Percentiles rank a stretch among this genome's conserved stretches.
Conservation (phyloP, 2,888 invertebrate genomes). For the Nomada goodeniana region DNA sequence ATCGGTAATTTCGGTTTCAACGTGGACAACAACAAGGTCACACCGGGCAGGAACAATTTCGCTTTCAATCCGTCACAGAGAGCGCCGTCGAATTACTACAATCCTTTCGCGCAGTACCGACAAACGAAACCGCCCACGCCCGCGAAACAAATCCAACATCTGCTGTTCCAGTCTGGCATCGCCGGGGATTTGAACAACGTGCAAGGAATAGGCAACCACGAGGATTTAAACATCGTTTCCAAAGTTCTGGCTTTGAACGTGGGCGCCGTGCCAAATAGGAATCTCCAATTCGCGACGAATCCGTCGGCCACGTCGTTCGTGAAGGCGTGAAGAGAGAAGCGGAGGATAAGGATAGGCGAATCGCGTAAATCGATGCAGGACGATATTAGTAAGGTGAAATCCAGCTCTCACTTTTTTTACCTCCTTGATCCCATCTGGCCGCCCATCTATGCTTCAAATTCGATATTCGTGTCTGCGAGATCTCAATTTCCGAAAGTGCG, state of each 20-base stretch:
- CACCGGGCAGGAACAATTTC: slow-evolving; percentile 69
- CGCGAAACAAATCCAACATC: slow-evolving; percentile 88
- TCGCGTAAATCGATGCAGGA: slow-evolving; percentile 72
- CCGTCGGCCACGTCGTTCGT: slow-evolving; percentile 30
- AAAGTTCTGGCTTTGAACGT: slow-evolving; percentile 93
- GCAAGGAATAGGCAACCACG: slow-evolving; percentile 85
- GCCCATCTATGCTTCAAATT: slow-evolving; percentile 2
- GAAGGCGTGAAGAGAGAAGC: slow-evolving; percentile 61
- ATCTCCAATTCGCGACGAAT: slow-evolving; percentile 67
- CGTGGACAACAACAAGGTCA: slow-evolving; percentile 74
- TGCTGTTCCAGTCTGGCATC: slow-evolving; percentile 89
- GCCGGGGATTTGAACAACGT: slow-evolving; percentile 82
- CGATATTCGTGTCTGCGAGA: neutral
- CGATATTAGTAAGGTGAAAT: slow-evolving; percentile 75
- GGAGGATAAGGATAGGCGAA: slow-evolving; percentile 61
- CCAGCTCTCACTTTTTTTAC: slow-evolving; percentile 69
- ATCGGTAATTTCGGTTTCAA: slow-evolving; percentile 88
- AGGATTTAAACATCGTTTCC: slow-evolving; percentile 92
- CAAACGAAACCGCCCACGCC: slow-evolving; percentile 77
- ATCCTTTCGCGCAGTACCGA: slow-evolving; percentile 69
- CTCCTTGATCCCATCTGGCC: slow-evolving; percentile 24
- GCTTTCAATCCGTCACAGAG: slow-evolving; percentile 70
- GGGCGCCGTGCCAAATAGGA: slow-evolving; percentile 85
- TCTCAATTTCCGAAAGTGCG: neutral
- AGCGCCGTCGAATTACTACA: slow-evolving; percentile 76